A percentile compares a stretch with the other conserved stretches of the same genome.
phyloP scores from a whole-genome alignment of 2,888 invertebrate species.

The Nasonovia ribisnigri region DNA sequence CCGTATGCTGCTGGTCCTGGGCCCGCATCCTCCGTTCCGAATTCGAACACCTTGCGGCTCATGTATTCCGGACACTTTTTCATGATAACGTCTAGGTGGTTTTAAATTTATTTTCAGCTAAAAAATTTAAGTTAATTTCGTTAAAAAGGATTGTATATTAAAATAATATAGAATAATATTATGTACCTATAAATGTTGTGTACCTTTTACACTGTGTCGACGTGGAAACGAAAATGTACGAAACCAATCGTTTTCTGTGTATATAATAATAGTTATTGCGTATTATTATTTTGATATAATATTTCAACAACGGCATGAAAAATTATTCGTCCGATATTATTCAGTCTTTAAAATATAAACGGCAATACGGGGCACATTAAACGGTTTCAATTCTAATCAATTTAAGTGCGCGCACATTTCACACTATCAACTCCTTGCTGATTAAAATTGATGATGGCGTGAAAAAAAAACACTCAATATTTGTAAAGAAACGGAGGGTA shows the following conservation, averaged over 20 bases:
- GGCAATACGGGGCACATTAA: slow-evolving; percentile 46
- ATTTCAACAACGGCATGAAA: neutral
- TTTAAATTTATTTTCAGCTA: neutral
- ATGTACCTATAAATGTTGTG: neutral
- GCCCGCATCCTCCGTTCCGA: neutral
- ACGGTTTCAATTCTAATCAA: slow-evolving; percentile 64
- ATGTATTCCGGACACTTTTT: neutral
- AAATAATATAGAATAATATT: neutral
- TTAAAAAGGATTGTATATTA: neutral
- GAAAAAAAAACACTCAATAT: slow-evolving; percentile 63
- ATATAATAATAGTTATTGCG: neutral
- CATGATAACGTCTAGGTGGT: neutral
- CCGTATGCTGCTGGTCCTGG: slow-evolving; percentile 42
- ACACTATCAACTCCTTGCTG: slow-evolving; percentile 57
- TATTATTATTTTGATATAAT: neutral
- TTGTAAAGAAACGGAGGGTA: slow-evolving; percentile 64
- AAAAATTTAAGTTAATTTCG: neutral
- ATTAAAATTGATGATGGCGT: slow-evolving; percentile 64
- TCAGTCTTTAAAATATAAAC: neutral
- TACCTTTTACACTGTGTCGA: neutral
- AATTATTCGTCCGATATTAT: neutral
- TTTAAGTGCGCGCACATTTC: slow-evolving; percentile 62
- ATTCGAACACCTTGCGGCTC: slow-evolving; percentile 31
- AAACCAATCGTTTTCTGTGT: neutral
- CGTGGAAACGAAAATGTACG: neutral